Base-by-base conservation (phyloP, 2,113 vertebrate genomes). In the Eubucco bourcierii region DNA sequence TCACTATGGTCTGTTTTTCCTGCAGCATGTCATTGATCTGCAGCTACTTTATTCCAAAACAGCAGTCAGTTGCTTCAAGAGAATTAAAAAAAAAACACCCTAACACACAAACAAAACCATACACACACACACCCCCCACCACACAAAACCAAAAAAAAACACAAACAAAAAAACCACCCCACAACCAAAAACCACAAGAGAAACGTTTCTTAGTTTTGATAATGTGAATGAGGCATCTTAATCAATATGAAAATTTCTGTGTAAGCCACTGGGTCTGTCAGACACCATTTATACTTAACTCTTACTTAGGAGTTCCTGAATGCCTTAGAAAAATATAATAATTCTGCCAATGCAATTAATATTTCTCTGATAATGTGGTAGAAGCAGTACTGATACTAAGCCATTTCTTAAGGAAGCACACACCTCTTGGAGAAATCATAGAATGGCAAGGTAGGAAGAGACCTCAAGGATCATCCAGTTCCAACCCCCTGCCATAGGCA, bases 241-340 rank as follows among this genome's bases (percentile, higher is more conserved):
- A 92, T 95, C 52, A 96, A 87, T 93, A 61, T 73, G 59, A 85
- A 96, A 77, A 72, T 29, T 71, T 96, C 70, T 93, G 6, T 87
- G 50, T 88, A 86, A 96, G 64, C 39, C 87, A 44, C 61, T 76
- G 37, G 25, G 90, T 95, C 86, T 77, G 61, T 92, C 74, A 50
- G 74, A 82, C 2, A 71, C 59, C 77, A 95, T 96, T 96, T 95
- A 86, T 70, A 90, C 17, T 76, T 65, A 95, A 76, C 59, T 73
- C 59, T 95, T 92, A 94, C 75, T 91, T 80, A 93, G n/a, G 63
- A 56, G 75, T 95, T 97, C 37, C 77, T 94, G 95, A 93, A 85
- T 96, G 74, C 18, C 50, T 88, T 91, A 63, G 65, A 72, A 94
- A 84, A 89, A 74, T 29, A 79, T 92, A 79, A 93, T 94, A 94